phyloP scores from a whole-genome alignment of 2,888 invertebrate species.

The Melolontha melolontha region DNA sequence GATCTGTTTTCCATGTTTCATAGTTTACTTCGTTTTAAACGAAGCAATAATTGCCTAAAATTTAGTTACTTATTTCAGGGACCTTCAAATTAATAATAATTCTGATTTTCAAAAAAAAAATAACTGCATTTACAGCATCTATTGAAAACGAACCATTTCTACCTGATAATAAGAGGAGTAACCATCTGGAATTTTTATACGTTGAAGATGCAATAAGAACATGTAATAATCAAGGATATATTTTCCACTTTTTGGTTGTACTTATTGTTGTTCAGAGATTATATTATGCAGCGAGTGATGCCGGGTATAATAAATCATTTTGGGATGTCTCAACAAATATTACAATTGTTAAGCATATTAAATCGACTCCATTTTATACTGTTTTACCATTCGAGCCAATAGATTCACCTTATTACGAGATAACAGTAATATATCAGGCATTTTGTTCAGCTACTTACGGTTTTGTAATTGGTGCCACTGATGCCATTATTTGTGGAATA shows the following conservation, averaged over 20 bases:
- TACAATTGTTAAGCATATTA: constrained; percentile 17
- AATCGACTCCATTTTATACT: constrained; percentile 41
- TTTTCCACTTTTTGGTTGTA: constrained; percentile 40
- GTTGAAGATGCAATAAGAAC: constrained; percentile 36
- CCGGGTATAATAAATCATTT: constrained; percentile 15
- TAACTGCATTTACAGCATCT: constrained; percentile 26
- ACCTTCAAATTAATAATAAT: constrained; percentile 39
- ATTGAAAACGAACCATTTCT: constrained; percentile 39
- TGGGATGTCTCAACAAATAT: background rate
- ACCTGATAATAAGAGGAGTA: constrained; percentile 41
- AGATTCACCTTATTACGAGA: constrained; percentile 41
- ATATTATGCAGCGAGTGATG: constrained; percentile 30
- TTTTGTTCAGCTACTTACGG: constrained; percentile 39
- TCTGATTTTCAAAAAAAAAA: constrained; percentile 37
- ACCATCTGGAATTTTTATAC: constrained; percentile 36
- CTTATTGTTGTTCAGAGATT: constrained; percentile 36
- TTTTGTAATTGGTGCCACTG: constrained; percentile 41
- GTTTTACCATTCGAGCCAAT: constrained; percentile 44
- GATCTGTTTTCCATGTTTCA: no score
- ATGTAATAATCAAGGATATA: constrained; percentile 36
- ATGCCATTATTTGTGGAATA: constrained; percentile 46
- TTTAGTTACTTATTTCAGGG: constrained; percentile 29
- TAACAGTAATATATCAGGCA: constrained; percentile 41
- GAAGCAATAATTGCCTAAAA: no score
- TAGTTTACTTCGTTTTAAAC: no score